Percentiles rank a stretch among this genome's conserved stretches.
These are phyloP conservation scores for Pterocles orientalis DNA, from an alignment of 2,113 vertebrate species.

Conservation along the genomic window DNA sequence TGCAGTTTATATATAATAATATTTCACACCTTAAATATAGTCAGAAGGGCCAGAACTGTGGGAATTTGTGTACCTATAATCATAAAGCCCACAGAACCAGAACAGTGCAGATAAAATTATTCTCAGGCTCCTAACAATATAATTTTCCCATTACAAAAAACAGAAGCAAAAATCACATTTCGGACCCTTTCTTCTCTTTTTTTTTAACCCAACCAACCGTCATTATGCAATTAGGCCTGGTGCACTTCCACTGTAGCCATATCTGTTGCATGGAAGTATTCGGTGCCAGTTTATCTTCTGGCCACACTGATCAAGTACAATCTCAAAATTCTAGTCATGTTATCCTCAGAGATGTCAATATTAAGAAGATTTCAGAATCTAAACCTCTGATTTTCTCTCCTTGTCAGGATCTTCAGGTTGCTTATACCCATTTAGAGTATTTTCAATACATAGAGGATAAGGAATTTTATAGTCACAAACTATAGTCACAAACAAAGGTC, in stretches of 20 bases:
- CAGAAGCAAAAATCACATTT: not conserved
- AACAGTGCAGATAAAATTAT: not conserved
- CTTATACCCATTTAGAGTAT: not conserved
- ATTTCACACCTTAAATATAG: not conserved
- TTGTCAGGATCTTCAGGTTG: not conserved
- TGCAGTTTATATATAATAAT: not conserved
- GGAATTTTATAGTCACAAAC: not conserved
- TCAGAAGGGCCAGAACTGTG: not conserved
- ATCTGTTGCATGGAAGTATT: not conserved
- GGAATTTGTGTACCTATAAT: not conserved
- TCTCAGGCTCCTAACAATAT: not conserved
- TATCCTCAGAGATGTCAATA: not conserved
- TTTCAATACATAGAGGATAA: not conserved
- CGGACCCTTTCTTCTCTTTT: not conserved
- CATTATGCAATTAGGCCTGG: not conserved
- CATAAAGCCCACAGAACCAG: not conserved
- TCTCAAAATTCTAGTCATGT: not conserved
- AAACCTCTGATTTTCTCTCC: not conserved
- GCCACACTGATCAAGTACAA: not conserved
- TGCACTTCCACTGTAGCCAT: not conserved
- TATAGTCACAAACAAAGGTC: not conserved
- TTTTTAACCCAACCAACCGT: not conserved
- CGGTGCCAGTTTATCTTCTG: not conserved
- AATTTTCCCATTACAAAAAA: not conserved
- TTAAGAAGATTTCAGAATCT: not conserved